Evolutionary conservation across 2,113 vertebrate genomes (phyloP), one percentile per base, ranked within the genome.

Genomic region (Entosphenus tridentatus): DNA sequence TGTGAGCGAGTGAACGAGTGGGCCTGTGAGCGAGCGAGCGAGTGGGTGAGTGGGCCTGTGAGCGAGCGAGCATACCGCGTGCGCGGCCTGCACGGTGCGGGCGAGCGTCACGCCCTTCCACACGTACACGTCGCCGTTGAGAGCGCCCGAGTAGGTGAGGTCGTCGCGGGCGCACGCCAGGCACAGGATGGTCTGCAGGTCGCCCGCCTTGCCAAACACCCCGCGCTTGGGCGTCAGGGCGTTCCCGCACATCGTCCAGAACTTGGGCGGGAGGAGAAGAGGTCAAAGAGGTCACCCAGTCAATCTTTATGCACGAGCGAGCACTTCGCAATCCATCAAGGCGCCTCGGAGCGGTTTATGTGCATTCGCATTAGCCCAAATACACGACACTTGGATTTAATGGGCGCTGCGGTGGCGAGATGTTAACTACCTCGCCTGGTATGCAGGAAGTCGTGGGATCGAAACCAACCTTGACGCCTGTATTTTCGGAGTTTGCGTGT

Each of bases 161-260:
- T 97, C 88, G 8, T 96, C 93, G 79, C 88, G 92, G 68, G 87
- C 83, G 70, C 89, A 83, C 1, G 87, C 82, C 68, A 97, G 80
- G 72, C 91, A 96, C 76, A 97, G 83, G 75, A 97, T 96, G 68
- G 93, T 97, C 81, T 97, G 93, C 57, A 96, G 83, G 78, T 97
- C 90, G 10, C 93, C 91, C 0, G 86, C 86, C 79, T 93, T 96
- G 70, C 90, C 93, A 73, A 96, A 97, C 67, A 97, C 83, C 14
- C 93, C 93, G 74, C 91, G 80, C 78, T 90, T 95, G 1, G 88
- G 89, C 10, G 87, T 91, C 75, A 97, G 74, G 3, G 90, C 85
- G 3, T 96, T 96, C 71, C 91, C 93, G 78, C 91, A 96, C 68
- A 97, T 74, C 0, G 82, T 84, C 93, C 93, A 97, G 77, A 97